A percentile compares a stretch with the other conserved stretches of the same genome.
phyloP scores from a whole-genome alignment of 2,888 invertebrate species.

The Phengaris alcon region DNA sequence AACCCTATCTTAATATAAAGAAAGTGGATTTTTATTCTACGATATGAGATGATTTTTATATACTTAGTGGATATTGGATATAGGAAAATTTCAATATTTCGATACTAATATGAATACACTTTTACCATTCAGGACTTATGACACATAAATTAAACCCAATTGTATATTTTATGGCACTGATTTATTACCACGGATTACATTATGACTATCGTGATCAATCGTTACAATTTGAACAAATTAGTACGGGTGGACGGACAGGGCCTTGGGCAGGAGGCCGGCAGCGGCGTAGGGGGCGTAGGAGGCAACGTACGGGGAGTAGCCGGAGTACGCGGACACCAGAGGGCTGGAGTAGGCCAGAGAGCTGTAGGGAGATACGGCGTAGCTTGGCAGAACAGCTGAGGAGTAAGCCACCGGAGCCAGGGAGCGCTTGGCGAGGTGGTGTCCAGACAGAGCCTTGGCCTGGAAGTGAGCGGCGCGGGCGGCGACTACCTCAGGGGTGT shows the following conservation, averaged over 20 bases:
- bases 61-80: no score
- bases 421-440: constrained; percentile 66
- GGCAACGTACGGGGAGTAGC: constrained; percentile 41
- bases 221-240: constrained; percentile 41
- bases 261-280: constrained; percentile 52
- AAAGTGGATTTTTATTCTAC: no score
- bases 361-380: constrained; percentile 55
- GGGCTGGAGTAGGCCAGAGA: constrained; percentile 38
- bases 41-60: no score
- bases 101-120: no score
- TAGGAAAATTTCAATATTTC: no score
- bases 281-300: constrained; percentile 36
- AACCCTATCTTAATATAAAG: no score
- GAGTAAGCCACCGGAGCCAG: constrained; percentile 46
- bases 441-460: constrained; percentile 66
- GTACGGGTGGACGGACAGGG: constrained; percentile 62
- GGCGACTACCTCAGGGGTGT: constrained; percentile 73
- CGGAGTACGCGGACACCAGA: constrained; percentile 46
- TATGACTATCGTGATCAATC: constrained; percentile 31
- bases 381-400: constrained; percentile 44
- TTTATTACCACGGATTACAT: constrained; percentile 51
- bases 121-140: no score
- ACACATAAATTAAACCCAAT: background rate
- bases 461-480: constrained; percentile 70
- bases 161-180: constrained; percentile 32